phyloP scores from a whole-genome alignment of 2,113 vertebrate species.

The Clarias batrachus region DNA sequence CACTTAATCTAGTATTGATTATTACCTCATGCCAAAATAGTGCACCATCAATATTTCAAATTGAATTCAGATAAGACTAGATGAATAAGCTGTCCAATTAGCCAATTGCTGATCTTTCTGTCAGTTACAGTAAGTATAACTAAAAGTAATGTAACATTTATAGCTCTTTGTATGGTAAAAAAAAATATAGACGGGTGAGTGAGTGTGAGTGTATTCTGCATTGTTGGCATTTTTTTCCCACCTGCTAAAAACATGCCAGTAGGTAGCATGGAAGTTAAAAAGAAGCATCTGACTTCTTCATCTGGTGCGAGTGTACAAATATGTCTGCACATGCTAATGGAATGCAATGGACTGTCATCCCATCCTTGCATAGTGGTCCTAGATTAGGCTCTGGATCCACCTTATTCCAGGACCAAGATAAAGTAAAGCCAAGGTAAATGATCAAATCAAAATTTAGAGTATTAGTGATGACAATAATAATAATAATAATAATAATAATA shows the following conservation, averaged over 20 bases:
- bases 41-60: slow-evolving; percentile 42
- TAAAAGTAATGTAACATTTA: not conserved
- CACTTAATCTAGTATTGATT: slow-evolving; percentile 20
- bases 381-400: not conserved
- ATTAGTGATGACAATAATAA: not conserved
- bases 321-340: not conserved
- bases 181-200: not conserved
- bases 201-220: too few relatives aligned
- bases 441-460: not conserved
- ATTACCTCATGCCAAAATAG: slow-evolving; percentile 5
- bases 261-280: not conserved
- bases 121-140: not conserved
- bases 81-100: not conserved
- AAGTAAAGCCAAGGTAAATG: not conserved
- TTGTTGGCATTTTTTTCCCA: not conserved
- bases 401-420: not conserved
- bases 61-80: slow-evolving; percentile 31
- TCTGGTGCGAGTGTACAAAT: not conserved
- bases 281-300: not conserved
- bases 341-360: not conserved
- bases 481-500: too few relatives aligned
- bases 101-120: not conserved
- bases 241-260: not conserved
- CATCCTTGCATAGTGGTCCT: not conserved
- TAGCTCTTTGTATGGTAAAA: not conserved